Evolutionary conservation across 30 jellyfish, hydroid and myxozoan species (phyloP).

Genomic region (Euphysa ruthae): DNA sequence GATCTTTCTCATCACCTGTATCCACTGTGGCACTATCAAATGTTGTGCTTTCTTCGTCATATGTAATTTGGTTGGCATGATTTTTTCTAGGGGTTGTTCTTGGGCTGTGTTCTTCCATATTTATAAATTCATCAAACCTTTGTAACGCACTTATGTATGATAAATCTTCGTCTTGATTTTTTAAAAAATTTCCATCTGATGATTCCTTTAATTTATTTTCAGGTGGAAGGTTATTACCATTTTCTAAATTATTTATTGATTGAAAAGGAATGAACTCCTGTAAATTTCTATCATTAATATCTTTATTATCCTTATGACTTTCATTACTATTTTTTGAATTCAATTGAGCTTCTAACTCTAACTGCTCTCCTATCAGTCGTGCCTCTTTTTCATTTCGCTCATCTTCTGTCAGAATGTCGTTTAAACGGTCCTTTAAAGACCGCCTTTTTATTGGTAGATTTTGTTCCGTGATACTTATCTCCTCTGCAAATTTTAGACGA

Average conservation of each 20-base stretch:
- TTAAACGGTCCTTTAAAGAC: conserved; percentile 24
- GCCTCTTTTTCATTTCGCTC: neutral
- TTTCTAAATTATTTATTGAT: too few species aligned
- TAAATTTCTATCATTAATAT: neutral
- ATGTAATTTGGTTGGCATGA: too few species aligned
- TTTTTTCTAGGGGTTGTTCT: too few species aligned
- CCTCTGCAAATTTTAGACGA: conserved; percentile 14
- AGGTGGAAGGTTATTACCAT: too few species aligned
- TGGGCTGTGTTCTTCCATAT: neutral
- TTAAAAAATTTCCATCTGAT: too few species aligned
- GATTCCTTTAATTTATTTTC: too few species aligned
- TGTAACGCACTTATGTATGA: conserved; percentile 31
- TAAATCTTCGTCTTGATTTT: too few species aligned
- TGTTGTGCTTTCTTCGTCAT: too few species aligned
- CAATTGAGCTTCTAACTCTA: too few species aligned
- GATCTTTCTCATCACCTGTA: too few species aligned
- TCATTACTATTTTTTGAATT: neutral
- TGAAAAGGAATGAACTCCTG: too few species aligned
- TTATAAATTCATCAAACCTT: conserved; percentile 31
- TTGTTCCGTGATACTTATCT: neutral
- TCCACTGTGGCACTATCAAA: neutral
- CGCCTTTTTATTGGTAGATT: neutral
- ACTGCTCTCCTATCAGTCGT: neutral
- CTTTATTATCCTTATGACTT: neutral
- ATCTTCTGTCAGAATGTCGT: conserved; percentile 10